Evolutionary conservation across 1,140 invertebrate species (phyloP).

Genomic region (Caenorhabditis latens): DNA sequence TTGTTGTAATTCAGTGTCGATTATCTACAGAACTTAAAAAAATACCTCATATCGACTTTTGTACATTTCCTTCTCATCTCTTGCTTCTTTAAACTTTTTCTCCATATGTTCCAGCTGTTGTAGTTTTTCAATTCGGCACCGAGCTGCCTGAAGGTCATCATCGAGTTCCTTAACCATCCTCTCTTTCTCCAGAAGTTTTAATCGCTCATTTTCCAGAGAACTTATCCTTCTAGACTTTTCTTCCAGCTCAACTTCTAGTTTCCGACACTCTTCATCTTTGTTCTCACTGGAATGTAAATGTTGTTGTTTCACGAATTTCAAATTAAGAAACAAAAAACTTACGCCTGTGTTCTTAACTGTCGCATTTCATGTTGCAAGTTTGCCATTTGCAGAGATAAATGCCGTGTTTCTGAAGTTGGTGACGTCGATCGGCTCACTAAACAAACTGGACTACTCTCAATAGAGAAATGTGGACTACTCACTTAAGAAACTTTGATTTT

Average conservation of each 20-base stretch:
- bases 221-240: background rate
- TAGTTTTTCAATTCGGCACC: constrained; percentile 1
- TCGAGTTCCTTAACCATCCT: background rate
- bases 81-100: constrained; percentile 47
- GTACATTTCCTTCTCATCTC: constrained; percentile 21
- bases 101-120: constrained; percentile 13
- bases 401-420: constrained; percentile 17
- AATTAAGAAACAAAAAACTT: background rate
- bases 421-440: constrained; percentile 4
- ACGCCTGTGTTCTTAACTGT: constrained; percentile 37
- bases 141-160: constrained; percentile 25
- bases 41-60: constrained; percentile 13
- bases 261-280: constrained; percentile 24
- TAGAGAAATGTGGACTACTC: background rate
- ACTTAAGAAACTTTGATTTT: constrained; percentile 31
- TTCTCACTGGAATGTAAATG: background rate
- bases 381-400: constrained; percentile 14
- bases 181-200: background rate
- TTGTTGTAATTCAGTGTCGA: too few species aligned
- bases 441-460: background rate
- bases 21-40: background rate
- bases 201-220: background rate
- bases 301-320: background rate
- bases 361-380: constrained; percentile 38
- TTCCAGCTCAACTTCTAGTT: background rate